phyloP scores from a whole-genome alignment of 2,888 invertebrate genomes.

The Vandiemenella viatica region DNA sequence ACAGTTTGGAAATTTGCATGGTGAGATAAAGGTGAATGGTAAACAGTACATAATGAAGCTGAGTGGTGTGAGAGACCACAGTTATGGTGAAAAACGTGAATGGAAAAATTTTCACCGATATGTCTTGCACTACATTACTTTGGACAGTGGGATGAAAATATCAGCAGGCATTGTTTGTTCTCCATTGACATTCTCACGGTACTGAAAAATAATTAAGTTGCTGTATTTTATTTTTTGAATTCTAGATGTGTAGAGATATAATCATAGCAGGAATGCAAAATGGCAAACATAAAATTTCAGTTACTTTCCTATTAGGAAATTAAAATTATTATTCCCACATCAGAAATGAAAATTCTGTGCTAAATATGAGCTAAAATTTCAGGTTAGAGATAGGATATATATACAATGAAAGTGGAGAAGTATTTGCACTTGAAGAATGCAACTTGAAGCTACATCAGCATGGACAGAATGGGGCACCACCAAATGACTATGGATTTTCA shows the following conservation, averaged over 20 bases:
- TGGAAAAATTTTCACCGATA: conserved; percentile 55
- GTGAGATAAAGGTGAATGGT: conserved; percentile 38
- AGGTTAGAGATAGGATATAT: conserved; percentile 47
- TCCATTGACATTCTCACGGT: conserved; percentile 44
- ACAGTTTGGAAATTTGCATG: conserved; percentile 48
- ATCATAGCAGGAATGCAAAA: too few species aligned
- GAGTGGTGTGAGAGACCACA: conserved; percentile 52
- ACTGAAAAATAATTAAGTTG: too few species aligned
- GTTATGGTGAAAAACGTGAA: conserved; percentile 46
- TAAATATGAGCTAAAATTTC: too few species aligned
- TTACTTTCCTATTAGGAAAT: too few species aligned
- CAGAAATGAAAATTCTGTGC: too few species aligned
- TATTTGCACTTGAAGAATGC: conserved; percentile 30
- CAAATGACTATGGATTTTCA: conserved; percentile 44
- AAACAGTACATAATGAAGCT: conserved; percentile 33
- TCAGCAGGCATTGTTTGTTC: conserved; percentile 48
- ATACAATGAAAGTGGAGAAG: conserved; percentile 30
- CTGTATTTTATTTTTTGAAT: too few species aligned
- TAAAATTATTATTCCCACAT: too few species aligned
- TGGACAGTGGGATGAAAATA: conserved; percentile 53
- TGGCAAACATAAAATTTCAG: too few species aligned
- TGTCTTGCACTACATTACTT: conserved; percentile 49
- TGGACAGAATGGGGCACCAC: conserved; percentile 41
- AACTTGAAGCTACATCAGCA: conserved; percentile 43
- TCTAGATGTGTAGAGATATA: too few species aligned